These are phyloP conservation scores for Diploscapter pachys DNA, from an alignment of 1,140 invertebrate species.

Conservation along the genomic window DNA sequence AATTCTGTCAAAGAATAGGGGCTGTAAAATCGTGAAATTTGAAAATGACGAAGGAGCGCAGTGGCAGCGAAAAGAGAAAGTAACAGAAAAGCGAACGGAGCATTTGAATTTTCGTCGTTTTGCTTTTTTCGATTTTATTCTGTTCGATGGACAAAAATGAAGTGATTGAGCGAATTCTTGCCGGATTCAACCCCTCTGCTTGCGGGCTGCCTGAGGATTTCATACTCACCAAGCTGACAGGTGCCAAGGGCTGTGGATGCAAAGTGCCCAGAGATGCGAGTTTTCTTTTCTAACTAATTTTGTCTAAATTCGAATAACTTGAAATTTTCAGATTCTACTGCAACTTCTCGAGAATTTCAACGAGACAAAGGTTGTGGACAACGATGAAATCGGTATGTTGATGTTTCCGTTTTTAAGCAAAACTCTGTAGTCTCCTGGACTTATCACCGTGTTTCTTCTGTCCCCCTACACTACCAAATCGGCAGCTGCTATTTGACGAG, in stretches of 20 bases:
- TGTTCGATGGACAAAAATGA: no score
- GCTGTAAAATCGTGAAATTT: no score
- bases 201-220: conserved; percentile 81
- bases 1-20: no score
- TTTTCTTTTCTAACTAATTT: conserved; percentile 13
- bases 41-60: no score
- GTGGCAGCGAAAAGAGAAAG: no score
- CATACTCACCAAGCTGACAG: conserved; percentile 90
- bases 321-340: conserved; percentile 65
- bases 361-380: conserved; percentile 63
- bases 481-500: background rate
- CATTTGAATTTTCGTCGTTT: no score
- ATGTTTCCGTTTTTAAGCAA: background rate
- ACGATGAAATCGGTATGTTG: conserved; percentile 55
- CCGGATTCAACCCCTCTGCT: conserved; percentile 20
- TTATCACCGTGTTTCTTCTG: background rate
- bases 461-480: conserved; percentile 5
- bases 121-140: no score
- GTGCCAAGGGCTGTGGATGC: conserved; percentile 97
- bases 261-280: conserved; percentile 92
- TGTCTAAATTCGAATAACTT: conserved; percentile 9
- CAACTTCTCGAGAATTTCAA: conserved; percentile 87
- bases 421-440: background rate
- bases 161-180: conserved; percentile 25
- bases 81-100: no score